A percentile compares a stretch with the other conserved stretches of the same genome.
Conservation (phyloP, 1,140 invertebrate species). For the Odontomachus brunneus region DNA sequence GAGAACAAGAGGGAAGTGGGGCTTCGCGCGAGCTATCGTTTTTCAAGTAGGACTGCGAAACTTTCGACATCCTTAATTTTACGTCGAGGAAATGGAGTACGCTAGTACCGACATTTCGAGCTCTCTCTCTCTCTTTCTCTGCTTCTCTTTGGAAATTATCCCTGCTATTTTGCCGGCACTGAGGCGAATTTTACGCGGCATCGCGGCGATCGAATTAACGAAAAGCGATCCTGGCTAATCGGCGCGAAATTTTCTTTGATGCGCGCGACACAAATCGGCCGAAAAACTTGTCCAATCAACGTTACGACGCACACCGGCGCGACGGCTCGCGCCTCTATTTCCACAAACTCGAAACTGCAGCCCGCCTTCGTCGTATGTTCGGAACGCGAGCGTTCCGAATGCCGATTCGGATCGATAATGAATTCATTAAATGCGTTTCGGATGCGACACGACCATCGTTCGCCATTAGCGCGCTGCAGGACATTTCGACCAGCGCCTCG, state of each 20-base stretch:
- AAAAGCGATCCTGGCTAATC: conserved; percentile 17
- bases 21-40: neutral
- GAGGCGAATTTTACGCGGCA: neutral
- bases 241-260: conserved; percentile 16
- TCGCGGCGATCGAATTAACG: conserved; percentile 17
- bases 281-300: conserved; percentile 48
- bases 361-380: neutral
- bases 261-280: conserved; percentile 23
- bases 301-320: conserved; percentile 38
- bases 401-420: conserved; percentile 70
- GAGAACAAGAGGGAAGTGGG: no score
- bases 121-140: neutral
- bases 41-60: neutral
- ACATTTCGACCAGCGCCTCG: conserved; percentile 69
- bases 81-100: neutral
- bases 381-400: neutral
- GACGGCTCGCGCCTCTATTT: neutral
- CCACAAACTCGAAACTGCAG: neutral
- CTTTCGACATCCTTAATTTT: conserved; percentile 17
- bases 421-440: conserved; percentile 76
- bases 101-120: conserved; percentile 16
- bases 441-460: conserved; percentile 67
- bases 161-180: neutral
- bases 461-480: conserved; percentile 70
- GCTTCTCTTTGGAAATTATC: neutral